Evolutionary conservation across 2,888 invertebrate species (phyloP).

Genomic region (Melipona bicolor): DNA sequence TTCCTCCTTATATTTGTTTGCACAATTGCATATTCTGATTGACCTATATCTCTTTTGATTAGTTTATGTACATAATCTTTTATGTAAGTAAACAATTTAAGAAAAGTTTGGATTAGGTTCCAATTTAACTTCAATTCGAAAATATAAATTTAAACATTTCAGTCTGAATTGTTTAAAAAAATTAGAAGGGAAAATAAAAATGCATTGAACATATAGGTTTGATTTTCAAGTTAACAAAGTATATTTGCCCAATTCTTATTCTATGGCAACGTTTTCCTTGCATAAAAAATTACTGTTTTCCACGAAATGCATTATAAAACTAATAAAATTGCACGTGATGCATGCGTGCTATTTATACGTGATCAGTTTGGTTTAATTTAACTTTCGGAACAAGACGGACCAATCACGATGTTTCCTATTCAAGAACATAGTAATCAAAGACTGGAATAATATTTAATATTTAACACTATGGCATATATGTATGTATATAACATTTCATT

Average conservation of each 20-base stretch:
- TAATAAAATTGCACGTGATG: constrained; percentile 5
- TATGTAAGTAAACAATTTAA: too few species aligned
- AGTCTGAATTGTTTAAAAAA: background rate
- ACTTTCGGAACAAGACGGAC: background rate
- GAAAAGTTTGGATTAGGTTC: background rate
- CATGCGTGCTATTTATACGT: constrained; percentile 14
- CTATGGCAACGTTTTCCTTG: constrained; percentile 39
- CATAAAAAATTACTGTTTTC: background rate
- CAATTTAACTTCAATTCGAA: background rate
- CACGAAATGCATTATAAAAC: constrained; percentile 12
- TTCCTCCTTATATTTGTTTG: background rate
- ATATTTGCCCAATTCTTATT: constrained; percentile 6
- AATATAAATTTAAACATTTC: background rate
- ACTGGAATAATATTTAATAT: constrained; percentile 27
- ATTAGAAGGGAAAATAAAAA: background rate
- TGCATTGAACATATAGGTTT: background rate
- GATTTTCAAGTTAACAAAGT: constrained; percentile 32
- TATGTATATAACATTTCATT: constrained; percentile 16
- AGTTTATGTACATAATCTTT: background rate
- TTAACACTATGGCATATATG: background rate
- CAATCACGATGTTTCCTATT: background rate
- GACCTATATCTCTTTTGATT: background rate
- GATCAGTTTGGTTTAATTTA: constrained; percentile 6
- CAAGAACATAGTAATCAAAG: background rate
- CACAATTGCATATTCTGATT: background rate